A percentile compares a stretch with the other conserved stretches of the same genome.
Conservation (phyloP, 2,888 invertebrate species). For the Nomada goodeniana region DNA sequence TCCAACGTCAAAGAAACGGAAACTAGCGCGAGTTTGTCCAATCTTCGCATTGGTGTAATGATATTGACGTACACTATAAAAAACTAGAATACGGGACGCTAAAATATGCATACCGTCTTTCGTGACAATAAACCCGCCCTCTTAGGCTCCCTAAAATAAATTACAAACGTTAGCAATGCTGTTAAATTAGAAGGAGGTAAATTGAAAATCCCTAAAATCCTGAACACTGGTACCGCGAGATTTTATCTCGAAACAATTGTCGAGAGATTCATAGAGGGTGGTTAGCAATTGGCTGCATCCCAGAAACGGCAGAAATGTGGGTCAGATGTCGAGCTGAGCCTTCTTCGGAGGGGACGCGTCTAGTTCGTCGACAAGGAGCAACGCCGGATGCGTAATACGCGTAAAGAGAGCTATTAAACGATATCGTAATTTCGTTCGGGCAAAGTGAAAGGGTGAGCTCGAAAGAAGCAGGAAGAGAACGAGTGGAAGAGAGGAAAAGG, state of each 20-base stretch:
- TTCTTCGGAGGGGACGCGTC: constrained; percentile 24
- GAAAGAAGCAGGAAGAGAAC: neutral
- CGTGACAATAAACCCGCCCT: too few species aligned
- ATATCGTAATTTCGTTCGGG: neutral
- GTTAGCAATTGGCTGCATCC: constrained; percentile 13
- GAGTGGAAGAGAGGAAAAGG: neutral
- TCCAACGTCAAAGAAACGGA: too few species aligned
- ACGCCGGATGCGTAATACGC: constrained; percentile 5
- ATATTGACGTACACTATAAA: too few species aligned
- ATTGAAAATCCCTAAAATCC: too few species aligned
- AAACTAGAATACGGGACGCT: too few species aligned
- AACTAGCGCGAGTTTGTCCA: too few species aligned
- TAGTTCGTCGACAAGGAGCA: constrained; percentile 31
- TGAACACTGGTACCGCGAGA: neutral
- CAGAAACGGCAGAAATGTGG: constrained; percentile 42
- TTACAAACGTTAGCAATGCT: too few species aligned
- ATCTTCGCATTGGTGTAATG: too few species aligned
- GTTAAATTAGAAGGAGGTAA: too few species aligned
- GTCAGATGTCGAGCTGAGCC: constrained; percentile 59
- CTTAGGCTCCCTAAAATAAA: too few species aligned
- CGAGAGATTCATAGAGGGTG: neutral
- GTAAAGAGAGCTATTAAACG: too few species aligned
- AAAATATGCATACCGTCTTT: too few species aligned
- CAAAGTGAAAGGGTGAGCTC: neutral
- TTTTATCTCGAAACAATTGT: neutral